Conservation (phyloP, 1,140 invertebrate species). For the Cotesia chilonis region DNA sequence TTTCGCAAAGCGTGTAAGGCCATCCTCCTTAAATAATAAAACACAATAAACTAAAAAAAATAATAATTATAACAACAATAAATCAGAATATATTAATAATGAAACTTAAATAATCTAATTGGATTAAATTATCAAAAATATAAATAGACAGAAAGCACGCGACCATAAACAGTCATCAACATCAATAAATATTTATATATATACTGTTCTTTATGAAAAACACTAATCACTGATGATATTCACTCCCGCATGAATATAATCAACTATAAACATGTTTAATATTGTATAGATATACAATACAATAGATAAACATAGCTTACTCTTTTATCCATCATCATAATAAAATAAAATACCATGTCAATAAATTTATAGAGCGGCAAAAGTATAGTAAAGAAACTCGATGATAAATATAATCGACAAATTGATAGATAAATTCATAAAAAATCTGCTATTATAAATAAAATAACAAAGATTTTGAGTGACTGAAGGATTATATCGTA, state of each 20-base stretch:
- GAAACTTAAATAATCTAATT: not conserved
- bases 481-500: not conserved
- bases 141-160: too few relatives aligned
- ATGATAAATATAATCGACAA: constrained; percentile 7
- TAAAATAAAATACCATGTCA: constrained; percentile 43
- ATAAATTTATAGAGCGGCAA: constrained; percentile 53
- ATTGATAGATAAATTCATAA: constrained; percentile 5
- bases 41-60: not conserved
- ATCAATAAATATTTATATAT: too few relatives aligned
- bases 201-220: too few relatives aligned
- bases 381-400: constrained; percentile 25
- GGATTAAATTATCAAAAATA: not conserved
- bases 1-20: constrained; percentile 4
- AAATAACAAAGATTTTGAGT: not conserved
- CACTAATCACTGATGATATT: constrained; percentile 4
- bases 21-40: constrained; percentile 14
- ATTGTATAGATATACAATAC: too few relatives aligned
- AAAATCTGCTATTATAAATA: constrained; percentile 1
- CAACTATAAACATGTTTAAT: too few relatives aligned
- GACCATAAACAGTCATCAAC: too few relatives aligned
- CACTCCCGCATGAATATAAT: too few relatives aligned
- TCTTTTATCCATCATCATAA: too few relatives aligned
- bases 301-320: too few relatives aligned
- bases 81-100: constrained; percentile 6
- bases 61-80: not conserved